Conservation (phyloP, 2,888 invertebrate species). For the Athalia cordata region DNA sequence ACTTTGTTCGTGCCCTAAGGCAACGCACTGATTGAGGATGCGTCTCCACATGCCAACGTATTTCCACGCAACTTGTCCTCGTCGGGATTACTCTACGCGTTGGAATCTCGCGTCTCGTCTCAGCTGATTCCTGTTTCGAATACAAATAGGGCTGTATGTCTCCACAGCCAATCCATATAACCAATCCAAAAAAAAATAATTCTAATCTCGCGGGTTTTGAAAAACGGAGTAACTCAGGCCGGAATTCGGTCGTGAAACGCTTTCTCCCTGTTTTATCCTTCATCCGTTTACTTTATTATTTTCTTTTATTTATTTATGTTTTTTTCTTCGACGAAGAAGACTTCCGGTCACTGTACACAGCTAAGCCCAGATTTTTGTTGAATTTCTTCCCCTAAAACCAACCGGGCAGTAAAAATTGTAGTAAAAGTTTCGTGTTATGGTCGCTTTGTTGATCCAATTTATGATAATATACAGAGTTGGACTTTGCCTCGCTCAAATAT, state of each 20-base stretch:
- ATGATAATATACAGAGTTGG: slow-evolving; percentile 63
- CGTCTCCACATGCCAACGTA: slow-evolving; percentile 20
- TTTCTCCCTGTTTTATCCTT: no score
- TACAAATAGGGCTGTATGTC: slow-evolving; percentile 9
- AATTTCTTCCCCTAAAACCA: not conserved
- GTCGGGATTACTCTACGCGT: slow-evolving; percentile 16
- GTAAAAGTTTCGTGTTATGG: slow-evolving; percentile 68
- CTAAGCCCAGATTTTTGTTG: not conserved
- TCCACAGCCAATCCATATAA: no score
- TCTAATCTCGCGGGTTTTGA: no score
- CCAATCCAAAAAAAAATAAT: no score
- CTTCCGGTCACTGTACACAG: no score
- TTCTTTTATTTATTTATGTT: no score
- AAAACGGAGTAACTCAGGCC: no score
- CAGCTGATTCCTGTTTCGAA: slow-evolving; percentile 3
- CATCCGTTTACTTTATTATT: no score
- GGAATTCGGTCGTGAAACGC: no score
- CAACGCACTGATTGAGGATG: slow-evolving; percentile 39
- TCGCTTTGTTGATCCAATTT: slow-evolving; percentile 62
- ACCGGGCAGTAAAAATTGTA: slow-evolving; percentile 48
- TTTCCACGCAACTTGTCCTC: slow-evolving; percentile 15
- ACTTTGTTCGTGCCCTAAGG: not conserved
- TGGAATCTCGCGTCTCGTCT: slow-evolving; percentile 20
- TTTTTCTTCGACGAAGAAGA: no score
- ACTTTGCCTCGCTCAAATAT: slow-evolving; percentile 52